A percentile compares a stretch with the other conserved stretches of the same genome.
Evolutionary conservation across 2,797 vertebrate genomes (phyloP).

Genomic region (Acanthurus tractus): DNA sequence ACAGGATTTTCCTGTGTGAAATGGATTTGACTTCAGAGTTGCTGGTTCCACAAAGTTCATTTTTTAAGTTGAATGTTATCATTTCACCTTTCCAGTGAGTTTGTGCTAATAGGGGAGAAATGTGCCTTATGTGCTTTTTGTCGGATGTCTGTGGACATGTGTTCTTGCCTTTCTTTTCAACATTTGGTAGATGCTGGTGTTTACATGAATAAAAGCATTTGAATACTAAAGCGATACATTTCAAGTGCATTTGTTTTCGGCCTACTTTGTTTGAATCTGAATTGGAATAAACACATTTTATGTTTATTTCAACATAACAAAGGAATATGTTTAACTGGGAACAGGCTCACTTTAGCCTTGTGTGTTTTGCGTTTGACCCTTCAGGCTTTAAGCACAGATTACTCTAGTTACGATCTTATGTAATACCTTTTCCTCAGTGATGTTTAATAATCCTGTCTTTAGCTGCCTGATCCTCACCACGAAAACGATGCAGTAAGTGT

Average conservation of each 20-base stretch:
- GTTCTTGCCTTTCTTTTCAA: constrained; percentile 68
- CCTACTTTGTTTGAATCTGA: background rate
- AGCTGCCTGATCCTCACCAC: constrained; percentile 30
- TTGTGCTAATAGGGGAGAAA: constrained; percentile 9
- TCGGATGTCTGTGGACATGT: constrained; percentile 42
- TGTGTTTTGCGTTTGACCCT: constrained; percentile 4
- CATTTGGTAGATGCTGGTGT: constrained; percentile 65
- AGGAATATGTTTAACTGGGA: background rate
- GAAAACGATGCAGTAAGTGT: background rate
- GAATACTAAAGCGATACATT: constrained; percentile 42
- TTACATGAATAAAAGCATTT: constrained; percentile 73
- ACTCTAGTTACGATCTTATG: constrained; percentile 49
- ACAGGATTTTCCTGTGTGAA: background rate
- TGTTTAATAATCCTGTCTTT: constrained; percentile 22
- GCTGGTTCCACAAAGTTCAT: constrained; percentile 4
- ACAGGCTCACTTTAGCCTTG: background rate
- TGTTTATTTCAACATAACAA: no score
- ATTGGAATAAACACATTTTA: no score
- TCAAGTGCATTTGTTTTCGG: constrained; percentile 1
- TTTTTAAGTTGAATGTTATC: background rate
- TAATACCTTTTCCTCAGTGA: constrained; percentile 36
- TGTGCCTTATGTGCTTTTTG: constrained; percentile 72
- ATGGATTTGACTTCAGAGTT: constrained; percentile 20
- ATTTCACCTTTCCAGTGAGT: constrained; percentile 28
- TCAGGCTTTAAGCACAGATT: constrained; percentile 55